A percentile compares a stretch with the other conserved stretches of the same genome.
phyloP scores from a whole-genome alignment of 2,797 vertebrate genomes.

The Microcaecilia unicolor region DNA sequence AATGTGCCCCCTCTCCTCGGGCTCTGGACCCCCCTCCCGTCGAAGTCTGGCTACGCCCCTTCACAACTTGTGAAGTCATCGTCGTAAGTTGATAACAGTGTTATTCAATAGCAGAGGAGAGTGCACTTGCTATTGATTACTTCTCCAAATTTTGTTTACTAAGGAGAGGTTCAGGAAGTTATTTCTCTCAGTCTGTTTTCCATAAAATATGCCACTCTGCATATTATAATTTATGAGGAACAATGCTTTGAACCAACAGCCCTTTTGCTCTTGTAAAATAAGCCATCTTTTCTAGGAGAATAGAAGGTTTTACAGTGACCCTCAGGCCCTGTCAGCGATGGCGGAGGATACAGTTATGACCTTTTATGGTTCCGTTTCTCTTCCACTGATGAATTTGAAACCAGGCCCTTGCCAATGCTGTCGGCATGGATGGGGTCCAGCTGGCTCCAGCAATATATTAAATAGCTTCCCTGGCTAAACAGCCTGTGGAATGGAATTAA shows the following conservation, averaged over 20 bases:
- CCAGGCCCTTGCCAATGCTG: conserved; percentile 48
- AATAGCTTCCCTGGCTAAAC: conserved; percentile 52
- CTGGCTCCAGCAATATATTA: conserved; percentile 50
- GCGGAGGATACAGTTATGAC: conserved; percentile 48
- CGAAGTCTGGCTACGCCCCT: too few species aligned
- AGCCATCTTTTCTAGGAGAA: conserved; percentile 22
- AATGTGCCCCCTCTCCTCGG: too few species aligned
- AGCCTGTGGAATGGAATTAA: conserved; percentile 50
- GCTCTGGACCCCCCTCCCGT: too few species aligned
- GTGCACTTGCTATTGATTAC: background rate
- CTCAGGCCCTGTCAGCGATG: conserved; percentile 22
- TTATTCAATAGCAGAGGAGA: background rate
- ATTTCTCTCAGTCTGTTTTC: background rate
- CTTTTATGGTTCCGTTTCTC: conserved; percentile 75
- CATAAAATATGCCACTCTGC: background rate
- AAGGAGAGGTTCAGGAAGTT: rapidly evolving
- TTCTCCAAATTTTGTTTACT: background rate
- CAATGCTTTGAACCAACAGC: conserved; percentile 2
- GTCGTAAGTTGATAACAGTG: too few species aligned
- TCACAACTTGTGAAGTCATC: too few species aligned
- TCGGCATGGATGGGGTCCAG: conserved; percentile 60
- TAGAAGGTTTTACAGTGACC: conserved; percentile 33
- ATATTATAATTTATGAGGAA: background rate
- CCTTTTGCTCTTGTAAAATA: conserved; percentile 8
- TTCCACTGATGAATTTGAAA: conserved; percentile 48